Conservation (phyloP, 2,113 vertebrate genomes). For the Tamias sibiricus region DNA sequence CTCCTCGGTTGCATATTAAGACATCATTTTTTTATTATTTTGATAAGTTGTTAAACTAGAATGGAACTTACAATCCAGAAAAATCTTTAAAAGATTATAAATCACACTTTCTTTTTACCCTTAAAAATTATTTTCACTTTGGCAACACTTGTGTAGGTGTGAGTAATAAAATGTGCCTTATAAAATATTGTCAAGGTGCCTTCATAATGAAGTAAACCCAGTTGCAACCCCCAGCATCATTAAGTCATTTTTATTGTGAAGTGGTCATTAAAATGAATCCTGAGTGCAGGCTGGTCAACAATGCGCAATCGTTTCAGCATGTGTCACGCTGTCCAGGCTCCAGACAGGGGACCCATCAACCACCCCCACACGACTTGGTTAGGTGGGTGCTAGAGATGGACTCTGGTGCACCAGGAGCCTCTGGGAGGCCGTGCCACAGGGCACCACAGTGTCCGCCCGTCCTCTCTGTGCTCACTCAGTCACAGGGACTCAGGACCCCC, state of each 20-base stretch:
- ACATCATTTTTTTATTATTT: background rate
- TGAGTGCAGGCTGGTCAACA: no score
- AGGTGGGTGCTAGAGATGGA: rapidly evolving
- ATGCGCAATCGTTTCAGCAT: rapidly evolving
- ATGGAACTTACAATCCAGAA: constrained; percentile 33
- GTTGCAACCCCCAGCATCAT: background rate
- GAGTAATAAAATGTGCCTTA: background rate
- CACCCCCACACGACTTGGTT: no score
- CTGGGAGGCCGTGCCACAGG: rapidly evolving
- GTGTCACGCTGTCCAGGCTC: rapidly evolving
- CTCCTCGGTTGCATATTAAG: background rate
- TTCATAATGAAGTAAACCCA: background rate
- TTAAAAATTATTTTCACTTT: constrained; percentile 13
- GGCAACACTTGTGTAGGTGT: background rate
- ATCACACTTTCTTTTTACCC: background rate
- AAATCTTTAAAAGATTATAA: constrained; percentile 10
- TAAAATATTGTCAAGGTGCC: background rate
- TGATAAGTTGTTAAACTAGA: background rate
- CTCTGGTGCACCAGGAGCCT: no score
- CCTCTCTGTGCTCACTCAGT: background rate
- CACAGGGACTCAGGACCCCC: background rate
- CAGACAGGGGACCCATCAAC: no score
- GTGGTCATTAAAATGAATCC: background rate
- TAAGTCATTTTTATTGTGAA: background rate
- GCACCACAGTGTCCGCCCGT: rapidly evolving